Evolutionary conservation across 2,888 invertebrate genomes (phyloP).

Genomic region (Scaptodrosophila latifasciaeformis): DNA sequence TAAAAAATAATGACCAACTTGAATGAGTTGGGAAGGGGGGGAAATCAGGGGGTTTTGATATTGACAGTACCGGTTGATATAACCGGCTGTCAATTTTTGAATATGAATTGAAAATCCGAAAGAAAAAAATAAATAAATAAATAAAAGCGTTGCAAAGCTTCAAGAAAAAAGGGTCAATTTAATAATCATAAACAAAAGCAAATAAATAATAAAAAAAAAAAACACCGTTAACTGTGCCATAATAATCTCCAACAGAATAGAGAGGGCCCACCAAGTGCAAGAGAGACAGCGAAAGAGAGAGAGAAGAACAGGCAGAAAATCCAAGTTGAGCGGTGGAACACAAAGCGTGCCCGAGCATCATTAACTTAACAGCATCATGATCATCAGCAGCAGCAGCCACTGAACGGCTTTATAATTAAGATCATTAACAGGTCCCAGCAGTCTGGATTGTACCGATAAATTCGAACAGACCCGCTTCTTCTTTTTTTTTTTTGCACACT

Average conservation of each 20-base stretch:
- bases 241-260: constrained; percentile 26
- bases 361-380: constrained; percentile 25
- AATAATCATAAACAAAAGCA: constrained; percentile 46
- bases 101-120: constrained; percentile 45
- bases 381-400: too few relatives aligned
- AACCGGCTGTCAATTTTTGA: constrained; percentile 30
- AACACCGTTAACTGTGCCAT: constrained; percentile 62
- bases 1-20: constrained; percentile 25
- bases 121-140: constrained; percentile 8
- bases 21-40: background rate
- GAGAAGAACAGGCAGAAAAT: constrained; percentile 14
- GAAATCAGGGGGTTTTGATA: too few relatives aligned
- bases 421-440: constrained; percentile 40
- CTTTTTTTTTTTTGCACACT: too few relatives aligned
- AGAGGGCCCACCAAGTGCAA: background rate
- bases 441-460: too few relatives aligned
- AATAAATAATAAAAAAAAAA: constrained; percentile 11
- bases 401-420: constrained; percentile 55
- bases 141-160: constrained; percentile 20
- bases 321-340: constrained; percentile 41
- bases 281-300: constrained; percentile 11
- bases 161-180: constrained; percentile 62
- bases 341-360: constrained; percentile 43
- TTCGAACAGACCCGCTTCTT: too few relatives aligned
- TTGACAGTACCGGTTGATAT: background rate